Conservation (phyloP, 2,113 vertebrate genomes). For the Menura novaehollandiae region DNA sequence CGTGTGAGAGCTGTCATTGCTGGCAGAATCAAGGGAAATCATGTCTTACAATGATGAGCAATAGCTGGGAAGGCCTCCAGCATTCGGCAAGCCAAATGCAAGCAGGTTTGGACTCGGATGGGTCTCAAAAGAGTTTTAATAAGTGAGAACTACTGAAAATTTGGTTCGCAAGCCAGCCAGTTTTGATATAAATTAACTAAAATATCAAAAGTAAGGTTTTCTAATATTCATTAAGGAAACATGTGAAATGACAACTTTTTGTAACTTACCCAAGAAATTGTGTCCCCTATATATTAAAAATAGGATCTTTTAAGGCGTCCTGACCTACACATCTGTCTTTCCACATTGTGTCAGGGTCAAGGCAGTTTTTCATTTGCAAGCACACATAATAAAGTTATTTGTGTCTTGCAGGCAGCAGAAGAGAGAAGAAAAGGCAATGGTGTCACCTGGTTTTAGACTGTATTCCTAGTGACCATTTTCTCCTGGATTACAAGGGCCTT, state of each 20-base stretch:
- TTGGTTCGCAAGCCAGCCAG: not conserved
- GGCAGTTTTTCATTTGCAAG: not conserved
- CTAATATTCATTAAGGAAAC: not conserved
- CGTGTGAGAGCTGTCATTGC: not conserved
- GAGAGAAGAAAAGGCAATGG: not conserved
- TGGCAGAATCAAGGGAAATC: not conserved
- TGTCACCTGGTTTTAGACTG: not conserved
- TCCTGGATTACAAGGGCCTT: not conserved
- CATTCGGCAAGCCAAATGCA: not conserved
- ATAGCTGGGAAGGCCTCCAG: not conserved
- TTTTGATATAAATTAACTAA: not conserved
- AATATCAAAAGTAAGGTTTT: not conserved
- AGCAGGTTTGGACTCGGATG: not conserved
- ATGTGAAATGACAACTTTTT: not conserved
- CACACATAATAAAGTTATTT: not conserved
- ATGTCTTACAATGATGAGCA: fast-evolving
- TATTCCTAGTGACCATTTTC: not conserved
- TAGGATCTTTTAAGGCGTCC: not conserved
- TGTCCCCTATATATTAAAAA: not conserved
- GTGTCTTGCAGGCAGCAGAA: not conserved
- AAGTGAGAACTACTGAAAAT: not conserved
- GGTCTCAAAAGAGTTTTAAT: not conserved
- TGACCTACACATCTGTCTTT: not conserved
- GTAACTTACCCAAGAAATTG: not conserved
- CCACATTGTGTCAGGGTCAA: not conserved